These are phyloP conservation scores for Botia kubotai DNA, from an alignment of 2,797 vertebrate genomes.

Conservation along the genomic window DNA sequence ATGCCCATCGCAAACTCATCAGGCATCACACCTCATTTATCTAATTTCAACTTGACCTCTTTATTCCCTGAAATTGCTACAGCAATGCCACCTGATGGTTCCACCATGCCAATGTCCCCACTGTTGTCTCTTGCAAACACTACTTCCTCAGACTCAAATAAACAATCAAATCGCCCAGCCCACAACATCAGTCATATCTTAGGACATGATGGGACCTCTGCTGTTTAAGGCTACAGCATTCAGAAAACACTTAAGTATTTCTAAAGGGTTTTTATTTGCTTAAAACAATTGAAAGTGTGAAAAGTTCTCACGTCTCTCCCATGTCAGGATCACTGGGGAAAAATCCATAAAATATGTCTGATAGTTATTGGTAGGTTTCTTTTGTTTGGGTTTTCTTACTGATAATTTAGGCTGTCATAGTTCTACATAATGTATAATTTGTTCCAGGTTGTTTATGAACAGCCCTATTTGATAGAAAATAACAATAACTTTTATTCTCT, in stretches of 20 bases:
- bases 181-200: constrained; percentile 99
- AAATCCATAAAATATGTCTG: background rate
- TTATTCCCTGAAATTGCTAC: constrained; percentile 97
- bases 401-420: constrained; percentile 22
- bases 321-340: background rate
- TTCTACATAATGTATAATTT: constrained; percentile 37
- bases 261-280: background rate
- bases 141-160: constrained; percentile 89
- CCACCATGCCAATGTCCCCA: constrained; percentile 93
- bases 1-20: constrained; percentile 95
- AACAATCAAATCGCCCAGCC: constrained; percentile 95
- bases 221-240: constrained; percentile 77
- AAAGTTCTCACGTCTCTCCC: background rate
- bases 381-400: constrained; percentile 7
- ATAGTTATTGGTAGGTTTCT: constrained; percentile 6
- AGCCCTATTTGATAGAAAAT: constrained; percentile 15
- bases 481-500: constrained; percentile 13
- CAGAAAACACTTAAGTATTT: background rate
- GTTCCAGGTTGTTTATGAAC: background rate
- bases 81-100: constrained; percentile 92
- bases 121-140: constrained; percentile 94
- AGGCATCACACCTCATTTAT: constrained; percentile 88
- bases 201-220: constrained; percentile 96
- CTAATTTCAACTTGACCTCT: constrained; percentile 96
- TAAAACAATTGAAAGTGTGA: background rate